Base-by-base conservation (phyloP, 2,113 vertebrate species). In the Callospermophilus lateralis region DNA sequence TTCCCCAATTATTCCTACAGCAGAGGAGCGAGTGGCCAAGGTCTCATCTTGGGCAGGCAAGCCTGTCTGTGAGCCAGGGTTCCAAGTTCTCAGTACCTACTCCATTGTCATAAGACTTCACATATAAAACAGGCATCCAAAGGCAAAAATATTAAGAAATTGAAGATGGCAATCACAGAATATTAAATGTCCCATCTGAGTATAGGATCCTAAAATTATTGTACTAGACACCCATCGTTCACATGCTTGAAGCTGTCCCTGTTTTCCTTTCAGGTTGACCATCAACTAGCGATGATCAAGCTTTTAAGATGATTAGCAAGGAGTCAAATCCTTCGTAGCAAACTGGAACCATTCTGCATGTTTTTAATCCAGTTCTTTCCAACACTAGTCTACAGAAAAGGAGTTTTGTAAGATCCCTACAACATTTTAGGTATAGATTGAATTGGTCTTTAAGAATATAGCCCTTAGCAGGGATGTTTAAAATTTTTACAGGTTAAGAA, bases 401-500 rank as follows among this genome's bases (percentile, higher is more conserved):
- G 55, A 58, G 20, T 63, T 63, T 10, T 28, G 26, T 26, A 28
- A 22, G 34, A 70, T 19, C 84, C 45, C 6, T 76, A 3, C 20
- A 74, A 55, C 81, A 79, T 81, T 89, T 63, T n/a, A 58, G 26
- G n/a, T 51, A 48, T 84, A 88, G 55, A 89, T 17, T 95, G 61
- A 92, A 83, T 28, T 90, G 37, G 9, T 48, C 86, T 84, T 92
- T 79, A 53, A 72, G 17, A 92, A 89, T 30, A 79, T 6, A 86
- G 79, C 17, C 20, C 2, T 89, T 67, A 89, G 32, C 74, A 61
- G 87, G 65, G 34, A 11, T 73, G 92, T 8, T 74, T 76, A 94
- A 80, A 48, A 88, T 87, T 90, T 88, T 92, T 74, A 13, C 26
- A 77, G 78, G 12, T 53, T 92, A 93, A 89, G 70, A 8, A 97